Evolutionary conservation across 2,888 invertebrate species (phyloP).

Genomic region (Cephalotes varians): DNA sequence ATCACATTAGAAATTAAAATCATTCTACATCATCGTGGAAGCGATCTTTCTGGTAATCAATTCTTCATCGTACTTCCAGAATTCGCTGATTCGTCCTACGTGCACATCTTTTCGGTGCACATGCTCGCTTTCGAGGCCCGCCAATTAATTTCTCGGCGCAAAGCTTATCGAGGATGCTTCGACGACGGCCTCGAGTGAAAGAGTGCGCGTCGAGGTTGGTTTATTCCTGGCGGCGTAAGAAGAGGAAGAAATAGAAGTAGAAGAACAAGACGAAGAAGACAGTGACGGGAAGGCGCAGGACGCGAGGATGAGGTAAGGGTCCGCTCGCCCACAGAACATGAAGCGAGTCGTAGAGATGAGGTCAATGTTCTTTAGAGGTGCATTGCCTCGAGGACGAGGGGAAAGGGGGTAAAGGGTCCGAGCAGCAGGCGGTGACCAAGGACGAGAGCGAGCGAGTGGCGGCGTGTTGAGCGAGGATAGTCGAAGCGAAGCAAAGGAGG

Average conservation of each 20-base stretch:
- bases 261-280: constrained; percentile 51
- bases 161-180: constrained; percentile 81
- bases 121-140: constrained; percentile 69
- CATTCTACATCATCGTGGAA: background rate
- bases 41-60: background rate
- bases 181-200: constrained; percentile 77
- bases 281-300: constrained; percentile 29
- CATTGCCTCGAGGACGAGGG: constrained; percentile 82
- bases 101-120: constrained; percentile 54
- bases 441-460: constrained; percentile 59
- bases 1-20: background rate
- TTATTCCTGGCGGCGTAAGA: constrained; percentile 78
- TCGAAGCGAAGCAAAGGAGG: constrained; percentile 55
- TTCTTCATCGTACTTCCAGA: constrained; percentile 12
- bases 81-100: constrained; percentile 46
- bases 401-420: constrained; percentile 56
- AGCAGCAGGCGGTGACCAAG: constrained; percentile 57
- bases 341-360: constrained; percentile 69
- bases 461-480: constrained; percentile 55
- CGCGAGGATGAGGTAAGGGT: constrained; percentile 57
- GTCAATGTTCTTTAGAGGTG: constrained; percentile 83
- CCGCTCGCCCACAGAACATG: constrained; percentile 65
- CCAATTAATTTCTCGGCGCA: constrained; percentile 82
- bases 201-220: constrained; percentile 71
- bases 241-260: constrained; percentile 67